These are phyloP conservation scores for Brachionus asplanchnoidis DNA, from an alignment of 1,140 invertebrate species.

Conservation along the genomic window DNA sequence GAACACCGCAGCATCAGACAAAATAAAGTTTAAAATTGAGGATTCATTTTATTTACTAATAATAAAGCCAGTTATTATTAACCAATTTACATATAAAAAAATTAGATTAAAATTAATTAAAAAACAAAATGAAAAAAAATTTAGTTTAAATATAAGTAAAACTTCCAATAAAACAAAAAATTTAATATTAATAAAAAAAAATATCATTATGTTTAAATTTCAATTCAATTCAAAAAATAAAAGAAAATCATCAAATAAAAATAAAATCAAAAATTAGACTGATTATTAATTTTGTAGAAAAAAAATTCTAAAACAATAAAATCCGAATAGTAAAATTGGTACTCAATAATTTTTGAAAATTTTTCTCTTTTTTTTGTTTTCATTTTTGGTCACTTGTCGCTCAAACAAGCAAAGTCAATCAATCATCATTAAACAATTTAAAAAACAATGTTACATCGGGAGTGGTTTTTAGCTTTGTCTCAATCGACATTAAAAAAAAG, in stretches of 20 bases:
- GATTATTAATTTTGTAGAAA: not conserved
- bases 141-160: not conserved
- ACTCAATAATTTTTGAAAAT: not conserved
- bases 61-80: constrained; percentile 19
- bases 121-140: not conserved
- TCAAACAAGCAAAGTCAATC: not conserved
- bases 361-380: not conserved
- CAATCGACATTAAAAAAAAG: not conserved
- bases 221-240: not conserved
- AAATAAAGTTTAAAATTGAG: no score
- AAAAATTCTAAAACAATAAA: not conserved
- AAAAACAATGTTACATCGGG: constrained; percentile 8
- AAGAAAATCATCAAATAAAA: not conserved
- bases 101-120: constrained; percentile 10
- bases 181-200: not conserved
- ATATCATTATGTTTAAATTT: not conserved
- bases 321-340: not conserved
- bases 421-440: not conserved
- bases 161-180: not conserved
- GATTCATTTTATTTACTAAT: constrained; percentile 27
- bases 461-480: not conserved
- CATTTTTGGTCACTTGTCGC: not conserved
- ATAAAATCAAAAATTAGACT: not conserved
- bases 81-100: constrained; percentile 9
- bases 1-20: no score